phyloP scores from a whole-genome alignment of 2,888 invertebrate genomes.

The Tenthredo mesomela region DNA sequence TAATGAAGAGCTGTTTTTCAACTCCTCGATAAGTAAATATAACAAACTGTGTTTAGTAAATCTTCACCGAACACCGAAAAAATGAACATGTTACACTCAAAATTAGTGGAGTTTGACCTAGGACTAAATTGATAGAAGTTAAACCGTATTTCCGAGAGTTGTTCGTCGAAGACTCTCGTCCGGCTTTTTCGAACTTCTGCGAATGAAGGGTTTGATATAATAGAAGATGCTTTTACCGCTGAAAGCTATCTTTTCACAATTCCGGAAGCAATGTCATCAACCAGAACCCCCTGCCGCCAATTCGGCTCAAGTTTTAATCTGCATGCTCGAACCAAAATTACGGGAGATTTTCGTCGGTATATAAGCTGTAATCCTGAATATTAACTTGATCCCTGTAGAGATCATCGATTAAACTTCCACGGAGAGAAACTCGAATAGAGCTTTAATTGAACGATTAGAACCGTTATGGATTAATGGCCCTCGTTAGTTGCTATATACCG shows the following conservation, averaged over 20 bases:
- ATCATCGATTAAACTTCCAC: conserved; percentile 11
- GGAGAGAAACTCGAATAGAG: conserved; percentile 8
- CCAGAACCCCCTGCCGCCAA: background rate
- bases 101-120: no score
- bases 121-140: no score
- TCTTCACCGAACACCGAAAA: background rate
- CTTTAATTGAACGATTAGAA: conserved; percentile 32
- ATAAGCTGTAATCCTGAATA: background rate
- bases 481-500: background rate
- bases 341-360: background rate
- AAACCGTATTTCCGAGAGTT: background rate
- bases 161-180: background rate
- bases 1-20: background rate
- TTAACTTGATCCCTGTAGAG: conserved; percentile 19
- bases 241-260: background rate
- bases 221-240: background rate
- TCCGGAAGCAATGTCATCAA: background rate
- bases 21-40: background rate
- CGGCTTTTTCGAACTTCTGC: background rate
- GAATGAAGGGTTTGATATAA: background rate
- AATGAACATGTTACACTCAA: background rate
- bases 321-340: background rate
- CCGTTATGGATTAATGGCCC: conserved; percentile 12
- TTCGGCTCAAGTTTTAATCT: background rate
- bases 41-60: background rate